These are phyloP conservation scores for Leptinotarsa defecta DNA, from an alignment of 1,140 invertebrate genomes.

Conservation along the genomic window DNA sequence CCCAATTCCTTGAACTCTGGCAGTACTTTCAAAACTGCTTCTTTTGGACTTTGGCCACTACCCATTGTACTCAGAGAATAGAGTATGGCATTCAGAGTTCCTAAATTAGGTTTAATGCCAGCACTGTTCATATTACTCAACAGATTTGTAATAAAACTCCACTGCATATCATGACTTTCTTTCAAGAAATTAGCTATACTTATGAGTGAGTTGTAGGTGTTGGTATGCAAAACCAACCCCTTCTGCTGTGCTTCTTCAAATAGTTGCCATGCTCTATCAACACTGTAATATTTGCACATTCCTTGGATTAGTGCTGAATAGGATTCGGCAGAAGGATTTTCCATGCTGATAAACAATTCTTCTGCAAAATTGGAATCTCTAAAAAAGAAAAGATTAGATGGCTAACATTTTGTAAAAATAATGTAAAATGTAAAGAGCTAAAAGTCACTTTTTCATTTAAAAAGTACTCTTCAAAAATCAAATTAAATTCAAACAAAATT, in stretches of 20 bases:
- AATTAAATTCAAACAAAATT: neutral
- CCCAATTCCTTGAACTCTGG: constrained; percentile 73
- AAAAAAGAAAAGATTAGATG: constrained; percentile 23
- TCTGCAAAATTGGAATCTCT: constrained; percentile 72
- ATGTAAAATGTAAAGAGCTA: too few species aligned
- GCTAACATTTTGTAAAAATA: too few species aligned
- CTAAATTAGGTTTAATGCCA: constrained; percentile 69
- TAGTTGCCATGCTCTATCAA: constrained; percentile 66
- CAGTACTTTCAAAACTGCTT: constrained; percentile 60
- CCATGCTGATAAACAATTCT: constrained; percentile 67
- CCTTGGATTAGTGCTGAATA: constrained; percentile 75
- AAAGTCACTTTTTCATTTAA: too few species aligned
- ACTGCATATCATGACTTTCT: constrained; percentile 66
- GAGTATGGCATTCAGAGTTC: constrained; percentile 75
- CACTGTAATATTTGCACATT: constrained; percentile 71
- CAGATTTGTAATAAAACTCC: constrained; percentile 64
- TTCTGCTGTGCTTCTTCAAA: constrained; percentile 71
- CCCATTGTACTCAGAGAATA: constrained; percentile 61
- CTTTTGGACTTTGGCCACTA: constrained; percentile 56
- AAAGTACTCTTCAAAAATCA: too few species aligned
- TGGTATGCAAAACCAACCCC: constrained; percentile 65
- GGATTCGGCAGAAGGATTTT: constrained; percentile 64
- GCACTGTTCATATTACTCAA: constrained; percentile 65
- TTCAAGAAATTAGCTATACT: constrained; percentile 62
- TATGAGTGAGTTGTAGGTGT: constrained; percentile 76